These are phyloP conservation scores for Etia nguti DNA, from an alignment of 2,113 vertebrate genomes.

Conservation along the genomic window DNA sequence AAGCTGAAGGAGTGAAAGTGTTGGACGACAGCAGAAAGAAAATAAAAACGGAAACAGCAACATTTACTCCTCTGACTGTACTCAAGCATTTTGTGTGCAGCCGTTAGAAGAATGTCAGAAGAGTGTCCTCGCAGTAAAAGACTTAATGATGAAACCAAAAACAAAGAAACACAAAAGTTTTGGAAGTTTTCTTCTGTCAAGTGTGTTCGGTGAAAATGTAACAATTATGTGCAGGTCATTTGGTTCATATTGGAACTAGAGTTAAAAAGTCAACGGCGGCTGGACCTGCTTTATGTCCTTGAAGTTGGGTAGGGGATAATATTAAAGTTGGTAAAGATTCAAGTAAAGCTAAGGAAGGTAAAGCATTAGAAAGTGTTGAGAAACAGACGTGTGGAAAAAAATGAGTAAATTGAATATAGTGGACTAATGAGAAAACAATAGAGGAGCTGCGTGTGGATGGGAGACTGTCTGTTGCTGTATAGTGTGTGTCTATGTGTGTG, in stretches of 20 bases:
- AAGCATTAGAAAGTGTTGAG: constrained; percentile 1
- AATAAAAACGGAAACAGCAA: neutral
- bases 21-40: neutral
- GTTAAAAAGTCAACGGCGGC: neutral
- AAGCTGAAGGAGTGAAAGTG: neutral
- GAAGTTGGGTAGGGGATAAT: neutral
- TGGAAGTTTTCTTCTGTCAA: neutral
- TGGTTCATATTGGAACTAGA: neutral
- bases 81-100: neutral
- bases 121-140: neutral
- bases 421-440: constrained; percentile 24
- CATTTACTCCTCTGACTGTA: neutral
- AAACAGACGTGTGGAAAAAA: neutral
- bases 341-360: neutral
- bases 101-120: neutral
- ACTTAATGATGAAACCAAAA: neutral
- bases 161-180: neutral
- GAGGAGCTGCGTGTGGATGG: neutral
- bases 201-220: neutral
- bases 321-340: neutral
- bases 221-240: neutral
- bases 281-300: neutral
- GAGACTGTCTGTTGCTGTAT: neutral
- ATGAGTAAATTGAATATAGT: constrained; percentile 20
- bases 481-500: neutral